Percentiles rank a stretch among this genome's conserved stretches.
Evolutionary conservation across 2,888 invertebrate species (phyloP).

Genomic region (Aleiodes leptofemur): DNA sequence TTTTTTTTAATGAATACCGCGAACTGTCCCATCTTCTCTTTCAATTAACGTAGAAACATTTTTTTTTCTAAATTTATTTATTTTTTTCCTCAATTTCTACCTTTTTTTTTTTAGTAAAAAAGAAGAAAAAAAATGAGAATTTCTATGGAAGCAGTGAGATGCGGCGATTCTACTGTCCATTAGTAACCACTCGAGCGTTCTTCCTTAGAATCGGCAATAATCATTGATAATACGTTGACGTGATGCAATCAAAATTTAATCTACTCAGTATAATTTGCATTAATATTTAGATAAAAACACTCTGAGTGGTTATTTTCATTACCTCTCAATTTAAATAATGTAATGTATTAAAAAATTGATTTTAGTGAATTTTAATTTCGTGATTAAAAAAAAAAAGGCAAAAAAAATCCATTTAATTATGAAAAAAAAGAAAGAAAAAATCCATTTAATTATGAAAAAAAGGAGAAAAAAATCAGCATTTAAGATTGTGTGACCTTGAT

Average conservation of each 20-base stretch:
- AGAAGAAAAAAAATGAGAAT: conserved; percentile 30
- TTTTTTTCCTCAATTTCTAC: conserved; percentile 17
- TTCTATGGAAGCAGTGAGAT: conserved; percentile 26
- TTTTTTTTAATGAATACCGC: too few species aligned
- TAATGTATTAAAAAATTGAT: background rate
- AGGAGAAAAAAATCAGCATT: too few species aligned
- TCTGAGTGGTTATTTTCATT: conserved; percentile 2
- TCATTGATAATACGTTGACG: conserved; percentile 34
- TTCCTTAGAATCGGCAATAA: conserved; percentile 28
- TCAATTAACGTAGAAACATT: conserved; percentile 10
- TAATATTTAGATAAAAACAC: conserved; percentile 9
- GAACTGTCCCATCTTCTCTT: background rate
- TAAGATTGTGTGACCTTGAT: too few species aligned
- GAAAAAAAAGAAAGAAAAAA: conserved; percentile 45
- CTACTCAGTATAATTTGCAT: conserved; percentile 39
- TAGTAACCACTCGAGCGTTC: conserved; percentile 30
- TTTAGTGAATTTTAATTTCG: background rate
- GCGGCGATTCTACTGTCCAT: conserved; percentile 25
- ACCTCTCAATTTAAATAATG: background rate
- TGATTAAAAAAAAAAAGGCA: conserved; percentile 52
- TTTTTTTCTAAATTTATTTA: background rate
- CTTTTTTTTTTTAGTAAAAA: conserved; percentile 12
- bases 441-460: conserved; percentile 59
- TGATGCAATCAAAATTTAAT: conserved; percentile 34
- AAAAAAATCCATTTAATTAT: too few species aligned